These are phyloP conservation scores for Galaxias olidus DNA, from an alignment of 2,797 vertebrate species.

Conservation along the genomic window DNA sequence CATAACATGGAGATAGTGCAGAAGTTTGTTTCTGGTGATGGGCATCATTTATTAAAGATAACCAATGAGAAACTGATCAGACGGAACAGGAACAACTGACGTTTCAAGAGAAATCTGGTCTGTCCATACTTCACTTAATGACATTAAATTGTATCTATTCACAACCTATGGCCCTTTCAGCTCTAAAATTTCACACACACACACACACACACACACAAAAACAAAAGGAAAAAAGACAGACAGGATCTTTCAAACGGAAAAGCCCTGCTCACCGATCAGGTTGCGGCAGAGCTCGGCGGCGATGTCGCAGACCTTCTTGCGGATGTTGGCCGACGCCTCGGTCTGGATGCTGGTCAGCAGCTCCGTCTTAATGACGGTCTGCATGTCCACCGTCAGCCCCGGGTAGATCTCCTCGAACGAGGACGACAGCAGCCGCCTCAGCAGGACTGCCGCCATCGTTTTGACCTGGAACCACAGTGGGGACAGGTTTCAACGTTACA, in stretches of 20 bases:
- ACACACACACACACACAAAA: too few relatives aligned
- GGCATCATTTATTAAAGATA: too few relatives aligned
- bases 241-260: background rate
- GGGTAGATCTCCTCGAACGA: conserved; percentile 97
- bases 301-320: conserved; percentile 95
- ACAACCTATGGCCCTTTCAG: too few relatives aligned
- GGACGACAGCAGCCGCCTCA: conserved; percentile 92
- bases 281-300: conserved; percentile 95
- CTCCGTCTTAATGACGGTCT: conserved; percentile 90
- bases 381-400: conserved; percentile 85
- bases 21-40: too few relatives aligned
- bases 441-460: conserved; percentile 96
- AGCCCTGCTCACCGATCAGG: conserved; percentile 82
- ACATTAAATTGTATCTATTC: too few relatives aligned
- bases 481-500: background rate
- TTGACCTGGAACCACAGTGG: conserved; percentile 79
- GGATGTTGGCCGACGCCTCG: conserved; percentile 87
- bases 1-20: too few relatives aligned
- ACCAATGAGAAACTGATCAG: too few relatives aligned
- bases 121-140: too few relatives aligned
- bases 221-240: background rate
- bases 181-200: too few relatives aligned
- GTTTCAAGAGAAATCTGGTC: too few relatives aligned
- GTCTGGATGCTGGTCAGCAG: conserved; percentile 90
- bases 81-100: too few relatives aligned